Base-by-base conservation (phyloP, 2,797 vertebrate genomes). In the Arctocebus calabarensis region DNA sequence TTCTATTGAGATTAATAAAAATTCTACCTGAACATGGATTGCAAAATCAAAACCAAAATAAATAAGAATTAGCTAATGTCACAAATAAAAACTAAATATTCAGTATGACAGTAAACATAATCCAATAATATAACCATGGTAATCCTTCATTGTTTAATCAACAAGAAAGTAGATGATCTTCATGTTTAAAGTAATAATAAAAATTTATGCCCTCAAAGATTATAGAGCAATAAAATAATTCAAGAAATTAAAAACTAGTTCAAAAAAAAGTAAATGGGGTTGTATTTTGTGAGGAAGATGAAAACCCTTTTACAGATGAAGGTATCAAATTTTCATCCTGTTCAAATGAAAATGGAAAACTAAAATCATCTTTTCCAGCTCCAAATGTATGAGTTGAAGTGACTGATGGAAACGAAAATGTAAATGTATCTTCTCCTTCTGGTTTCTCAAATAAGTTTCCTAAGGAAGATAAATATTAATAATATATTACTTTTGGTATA, bases 321-420 rank as follows among this genome's bases (percentile, higher is more conserved):
- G 96, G 37, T 59, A 97, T 73, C 97, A 98, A 96, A 93, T 96
- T 98, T 96, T 98, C 97, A 98, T 98, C 98, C 84, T 98, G 98
- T 97, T 98, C 98, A 98, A 99, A 98, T 79, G 98, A 96, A 98
- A 99, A 98, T 40, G 98, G 96, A 98, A 99, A 99, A 97, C 93
- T 97, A 95, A 98, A 98, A 85, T 98, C 98, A 96, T 98, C 98
- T 98, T 98, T 99, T 95, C 97, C 98, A 96, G 98, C 97, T 97
- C 95, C 98, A 98, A 98, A 98, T 37, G 91, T 84, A 85, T 97
- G 98, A 96, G 97, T 94, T 97, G 98, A 97, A 5, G 97, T 94
- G 45, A 98, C 98, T 2, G 97, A 97, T 71, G 97, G 11, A 97
- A 99, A 99, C 74, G 98, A 95, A 98, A 99, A 99, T 70, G 97